A percentile compares a stretch with the other conserved stretches of the same genome.
phyloP scores from a whole-genome alignment of 2,113 vertebrate species.

The Macheiramphus alcinus region DNA sequence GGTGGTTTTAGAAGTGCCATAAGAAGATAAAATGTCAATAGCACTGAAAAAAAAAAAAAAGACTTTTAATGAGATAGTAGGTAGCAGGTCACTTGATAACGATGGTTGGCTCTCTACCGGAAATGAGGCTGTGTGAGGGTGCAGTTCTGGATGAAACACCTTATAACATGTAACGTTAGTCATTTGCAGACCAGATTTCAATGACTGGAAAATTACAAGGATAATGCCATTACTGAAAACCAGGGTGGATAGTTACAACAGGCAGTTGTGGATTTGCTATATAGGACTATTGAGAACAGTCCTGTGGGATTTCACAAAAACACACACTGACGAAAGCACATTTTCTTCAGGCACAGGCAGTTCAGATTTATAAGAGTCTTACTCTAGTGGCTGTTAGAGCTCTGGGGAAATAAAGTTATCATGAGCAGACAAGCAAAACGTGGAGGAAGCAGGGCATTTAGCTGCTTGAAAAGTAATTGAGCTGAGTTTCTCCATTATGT shows the following conservation, averaged over 20 bases:
- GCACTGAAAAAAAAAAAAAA: neutral
- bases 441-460: neutral
- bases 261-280: neutral
- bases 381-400: neutral
- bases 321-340: neutral
- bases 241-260: neutral
- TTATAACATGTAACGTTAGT: neutral
- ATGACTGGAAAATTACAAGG: constrained; percentile 48
- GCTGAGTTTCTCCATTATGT: neutral
- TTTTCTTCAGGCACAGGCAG: constrained; percentile 39
- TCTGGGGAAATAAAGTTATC: constrained; percentile 31
- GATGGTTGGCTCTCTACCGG: neutral
- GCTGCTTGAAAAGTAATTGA: constrained; percentile 33
- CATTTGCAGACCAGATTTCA: constrained; percentile 32
- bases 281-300: neutral
- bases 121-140: neutral
- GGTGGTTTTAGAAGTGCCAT: neutral
- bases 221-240: constrained; percentile 13
- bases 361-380: constrained; percentile 12
- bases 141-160: constrained; percentile 33
- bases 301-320: neutral
- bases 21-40: neutral
- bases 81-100: neutral
- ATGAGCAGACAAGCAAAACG: neutral
- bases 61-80: neutral